Conservation (phyloP, 2,113 vertebrate genomes). For the Recurvirostra avosetta region DNA sequence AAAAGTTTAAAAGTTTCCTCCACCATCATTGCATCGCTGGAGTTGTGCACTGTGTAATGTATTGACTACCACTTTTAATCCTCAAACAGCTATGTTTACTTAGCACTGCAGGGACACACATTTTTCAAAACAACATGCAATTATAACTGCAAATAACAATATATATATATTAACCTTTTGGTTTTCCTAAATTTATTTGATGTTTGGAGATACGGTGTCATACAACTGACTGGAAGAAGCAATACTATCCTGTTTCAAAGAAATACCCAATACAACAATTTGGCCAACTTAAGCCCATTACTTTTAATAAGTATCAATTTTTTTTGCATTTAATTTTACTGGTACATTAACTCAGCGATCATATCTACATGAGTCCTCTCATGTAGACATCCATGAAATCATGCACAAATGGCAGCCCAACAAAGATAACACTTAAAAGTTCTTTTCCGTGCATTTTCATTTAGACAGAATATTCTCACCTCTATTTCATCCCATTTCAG, state of each 20-base stretch:
- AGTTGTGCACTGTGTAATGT: not conserved
- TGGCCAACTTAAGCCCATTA: not conserved
- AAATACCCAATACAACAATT: not conserved
- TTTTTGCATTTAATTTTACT: not conserved
- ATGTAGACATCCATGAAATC: not conserved
- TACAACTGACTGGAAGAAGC: not conserved
- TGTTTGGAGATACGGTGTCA: not conserved
- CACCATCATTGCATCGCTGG: not conserved
- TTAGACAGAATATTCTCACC: conserved; percentile 72
- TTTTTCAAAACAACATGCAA: not conserved
- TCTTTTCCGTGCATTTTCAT: not conserved
- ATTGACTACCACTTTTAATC: not conserved
- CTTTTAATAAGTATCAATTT: not conserved
- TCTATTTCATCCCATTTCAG: conserved; percentile 90
- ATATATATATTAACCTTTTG: not conserved
- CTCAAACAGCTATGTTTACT: not conserved
- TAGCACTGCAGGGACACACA: not conserved
- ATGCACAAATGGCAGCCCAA: not conserved
- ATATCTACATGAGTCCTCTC: not conserved
- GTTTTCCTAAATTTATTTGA: not conserved
- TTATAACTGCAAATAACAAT: not conserved
- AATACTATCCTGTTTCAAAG: not conserved
- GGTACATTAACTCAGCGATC: not conserved
- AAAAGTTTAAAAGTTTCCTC: not conserved
- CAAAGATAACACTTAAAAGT: not conserved